These are phyloP conservation scores for Lithodes maja DNA, from an alignment of 2,888 invertebrate genomes.

Conservation along the genomic window DNA sequence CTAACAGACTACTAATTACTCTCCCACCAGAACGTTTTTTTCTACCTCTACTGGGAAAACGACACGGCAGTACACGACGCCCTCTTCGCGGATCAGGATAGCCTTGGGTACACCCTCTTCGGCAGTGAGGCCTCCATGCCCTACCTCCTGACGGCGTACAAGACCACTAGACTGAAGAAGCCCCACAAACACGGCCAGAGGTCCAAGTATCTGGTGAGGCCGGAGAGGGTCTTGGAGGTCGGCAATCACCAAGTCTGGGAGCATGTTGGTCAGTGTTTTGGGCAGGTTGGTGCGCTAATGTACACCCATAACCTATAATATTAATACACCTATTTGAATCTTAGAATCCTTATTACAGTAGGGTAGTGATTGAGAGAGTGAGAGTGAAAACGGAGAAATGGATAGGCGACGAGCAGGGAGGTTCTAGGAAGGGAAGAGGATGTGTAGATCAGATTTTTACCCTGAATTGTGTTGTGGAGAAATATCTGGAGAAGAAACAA, in stretches of 20 bases:
- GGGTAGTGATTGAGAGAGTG: no score
- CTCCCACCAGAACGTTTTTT: constrained; percentile 75
- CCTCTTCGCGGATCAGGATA: constrained; percentile 72
- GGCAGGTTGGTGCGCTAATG: no score
- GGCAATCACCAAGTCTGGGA: constrained; percentile 74
- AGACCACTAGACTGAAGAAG: constrained; percentile 72
- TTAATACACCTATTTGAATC: no score
- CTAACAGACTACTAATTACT: no score
- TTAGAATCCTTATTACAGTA: no score
- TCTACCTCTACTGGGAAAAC: constrained; percentile 76
- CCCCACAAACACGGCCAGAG: constrained; percentile 75
- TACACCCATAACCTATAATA: no score
- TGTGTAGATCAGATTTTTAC: no score
- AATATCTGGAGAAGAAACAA: no score
- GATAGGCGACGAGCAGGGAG: no score
- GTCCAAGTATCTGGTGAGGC: constrained; percentile 74
- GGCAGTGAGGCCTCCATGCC: constrained; percentile 64
- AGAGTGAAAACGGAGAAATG: no score
- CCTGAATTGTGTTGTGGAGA: no score
- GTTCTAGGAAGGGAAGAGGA: no score
- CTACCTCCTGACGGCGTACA: constrained; percentile 72
- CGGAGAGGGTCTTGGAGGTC: constrained; percentile 72
- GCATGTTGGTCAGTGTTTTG: constrained; percentile 17
- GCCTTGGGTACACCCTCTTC: constrained; percentile 32
- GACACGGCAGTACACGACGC: constrained; percentile 74